Conservation (phyloP, 1,140 invertebrate genomes). For the Macrobrachium nipponense region DNA sequence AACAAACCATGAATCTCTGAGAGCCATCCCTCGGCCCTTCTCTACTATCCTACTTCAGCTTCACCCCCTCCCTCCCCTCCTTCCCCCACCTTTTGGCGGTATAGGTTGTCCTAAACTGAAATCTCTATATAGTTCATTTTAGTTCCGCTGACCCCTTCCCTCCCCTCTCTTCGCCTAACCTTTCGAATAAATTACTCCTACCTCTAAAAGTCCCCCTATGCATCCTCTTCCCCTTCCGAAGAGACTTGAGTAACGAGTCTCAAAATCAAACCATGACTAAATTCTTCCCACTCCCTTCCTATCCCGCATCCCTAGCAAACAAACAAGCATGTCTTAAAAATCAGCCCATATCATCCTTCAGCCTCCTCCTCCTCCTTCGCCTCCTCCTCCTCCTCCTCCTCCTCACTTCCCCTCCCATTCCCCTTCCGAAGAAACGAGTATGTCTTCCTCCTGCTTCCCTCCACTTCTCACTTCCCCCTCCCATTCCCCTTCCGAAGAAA, state of each 20-base stretch:
- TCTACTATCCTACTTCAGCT: conserved; percentile 4
- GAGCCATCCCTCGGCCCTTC: not conserved
- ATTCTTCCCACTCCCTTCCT: not conserved
- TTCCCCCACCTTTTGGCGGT: not conserved
- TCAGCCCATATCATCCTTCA: no score
- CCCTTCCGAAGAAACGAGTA: not conserved
- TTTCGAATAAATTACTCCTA: no score
- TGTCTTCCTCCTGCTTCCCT: not conserved
- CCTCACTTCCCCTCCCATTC: not conserved
- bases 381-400: not conserved
- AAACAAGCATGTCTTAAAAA: no score
- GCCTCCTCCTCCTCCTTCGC: not conserved
- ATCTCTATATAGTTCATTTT: not conserved
- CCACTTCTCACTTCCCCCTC: conserved; percentile 4
- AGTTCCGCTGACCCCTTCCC: not conserved
- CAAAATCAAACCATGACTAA: no score
- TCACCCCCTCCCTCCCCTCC: not conserved
- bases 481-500: not conserved
- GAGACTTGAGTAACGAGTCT: no score
- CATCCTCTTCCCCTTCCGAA: no score
- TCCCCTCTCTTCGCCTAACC: not conserved
- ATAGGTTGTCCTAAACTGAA: no score
- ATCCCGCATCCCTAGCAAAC: not conserved
- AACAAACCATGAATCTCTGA: no score
- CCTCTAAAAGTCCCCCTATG: no score